phyloP scores from a whole-genome alignment of 2,888 invertebrate species.

The Drosophila aldrichi region DNA sequence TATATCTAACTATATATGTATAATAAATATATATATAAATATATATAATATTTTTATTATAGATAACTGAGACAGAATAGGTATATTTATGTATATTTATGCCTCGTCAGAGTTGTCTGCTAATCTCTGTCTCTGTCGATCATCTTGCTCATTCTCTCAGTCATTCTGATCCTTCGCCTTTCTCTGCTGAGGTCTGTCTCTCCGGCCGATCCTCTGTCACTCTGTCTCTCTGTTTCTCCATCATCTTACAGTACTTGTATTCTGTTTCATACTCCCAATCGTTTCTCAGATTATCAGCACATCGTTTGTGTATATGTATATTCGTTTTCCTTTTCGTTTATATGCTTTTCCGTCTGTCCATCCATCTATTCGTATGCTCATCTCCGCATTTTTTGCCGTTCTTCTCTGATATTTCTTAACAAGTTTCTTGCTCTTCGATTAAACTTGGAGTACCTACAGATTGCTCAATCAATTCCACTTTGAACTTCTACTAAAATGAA shows the following conservation, averaged over 20 bases:
- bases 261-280: neutral
- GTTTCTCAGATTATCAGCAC: neutral
- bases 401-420: too few species aligned
- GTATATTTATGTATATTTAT: neutral
- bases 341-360: neutral
- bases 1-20: neutral
- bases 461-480: too few species aligned
- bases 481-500: too few species aligned
- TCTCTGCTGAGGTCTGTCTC: neutral
- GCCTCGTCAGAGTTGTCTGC: neutral
- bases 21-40: too few species aligned
- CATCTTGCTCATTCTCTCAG: neutral
- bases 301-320: neutral
- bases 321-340: neutral
- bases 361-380: too few species aligned
- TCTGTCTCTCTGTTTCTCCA: neutral
- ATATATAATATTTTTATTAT: too few species aligned
- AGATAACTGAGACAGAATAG: neutral
- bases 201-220: neutral
- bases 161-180: neutral
- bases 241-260: rapidly evolving
- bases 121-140: neutral
- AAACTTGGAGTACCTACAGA: too few species aligned
- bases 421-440: too few species aligned
- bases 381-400: too few species aligned